Evolutionary conservation across 1,140 invertebrate species (phyloP), one percentile per base, ranked within the genome.

Genomic region (Dreissena polymorpha): DNA sequence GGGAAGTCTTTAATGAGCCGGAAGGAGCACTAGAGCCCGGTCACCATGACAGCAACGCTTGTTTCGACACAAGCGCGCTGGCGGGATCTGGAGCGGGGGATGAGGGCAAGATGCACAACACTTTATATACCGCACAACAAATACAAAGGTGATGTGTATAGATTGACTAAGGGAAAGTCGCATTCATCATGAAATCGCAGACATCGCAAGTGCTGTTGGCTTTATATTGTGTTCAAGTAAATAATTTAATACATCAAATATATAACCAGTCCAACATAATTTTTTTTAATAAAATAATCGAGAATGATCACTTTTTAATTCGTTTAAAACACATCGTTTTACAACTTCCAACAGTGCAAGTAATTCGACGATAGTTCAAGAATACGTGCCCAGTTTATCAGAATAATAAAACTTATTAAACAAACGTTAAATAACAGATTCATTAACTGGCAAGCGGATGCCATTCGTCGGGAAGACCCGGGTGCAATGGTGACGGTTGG

Each of bases 1-100:
- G 92, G 91, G 93, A 93, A 69, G 91, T 93, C 13, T 91, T 93
- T 71, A 93, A 93, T 72, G 93, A 93, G 81, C 91, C 91, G 2
- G 93, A 93, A 85, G 93, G 93, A 25, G 88, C 91, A 57, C 85
- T 93, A 8, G 86, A 65, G 14, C 85, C 91, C 29, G 89, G 87
- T 60, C 80, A 86, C 60, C 63, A 70, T 14, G 88, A 88, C 76
- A 60, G 67, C 18, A 91, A 94, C 29, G 86, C 87, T 1, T 94
- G 93, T 77, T 93, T 88, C 69, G 92, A 93, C 83, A 93, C 93
- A 0, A 85, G 67, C 5, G 75, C 79, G 53, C 88, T 91, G 55
- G 77, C 76, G 0, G 84, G 86, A 50, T 85, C 83, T 27, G 93
- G 93, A 0, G 92, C 92, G 13, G 93, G 93, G 1, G 93, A 92